Percentiles rank a stretch among this genome's conserved stretches.
These are phyloP conservation scores for Grus americana DNA, from an alignment of 2,113 vertebrate species.

Conservation along the genomic window DNA sequence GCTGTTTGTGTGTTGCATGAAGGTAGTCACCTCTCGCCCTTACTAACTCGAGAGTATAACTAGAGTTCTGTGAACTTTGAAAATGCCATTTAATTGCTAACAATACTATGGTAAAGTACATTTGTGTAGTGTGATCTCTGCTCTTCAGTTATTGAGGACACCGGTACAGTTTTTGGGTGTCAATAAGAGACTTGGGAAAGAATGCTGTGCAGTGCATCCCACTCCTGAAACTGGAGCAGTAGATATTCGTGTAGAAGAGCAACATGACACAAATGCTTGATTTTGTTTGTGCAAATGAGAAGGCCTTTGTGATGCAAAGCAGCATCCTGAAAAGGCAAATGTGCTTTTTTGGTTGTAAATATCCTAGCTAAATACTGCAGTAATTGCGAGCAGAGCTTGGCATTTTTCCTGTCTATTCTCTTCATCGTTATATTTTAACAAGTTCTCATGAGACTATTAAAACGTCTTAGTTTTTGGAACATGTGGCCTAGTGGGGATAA, in stretches of 20 bases:
- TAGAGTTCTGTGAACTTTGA: neutral
- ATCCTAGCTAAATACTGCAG: slow-evolving; percentile 53
- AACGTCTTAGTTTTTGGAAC: slow-evolving; percentile 72
- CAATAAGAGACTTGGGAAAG: neutral
- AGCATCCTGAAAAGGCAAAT: slow-evolving; percentile 59
- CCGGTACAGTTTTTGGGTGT: neutral
- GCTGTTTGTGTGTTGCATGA: neutral
- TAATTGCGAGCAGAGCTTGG: slow-evolving; percentile 70
- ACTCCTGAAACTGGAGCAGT: slow-evolving; percentile 25
- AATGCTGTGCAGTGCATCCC: neutral
- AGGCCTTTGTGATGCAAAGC: slow-evolving; percentile 72
- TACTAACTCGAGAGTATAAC: neutral
- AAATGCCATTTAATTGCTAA: neutral
- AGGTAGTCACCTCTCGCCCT: neutral
- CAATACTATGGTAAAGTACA: neutral
- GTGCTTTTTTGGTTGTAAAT: slow-evolving; percentile 61
- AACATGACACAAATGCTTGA: slow-evolving; percentile 51
- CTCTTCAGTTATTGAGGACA: neutral
- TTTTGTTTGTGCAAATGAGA: slow-evolving; percentile 71
- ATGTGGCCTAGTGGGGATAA: slow-evolving; percentile 66
- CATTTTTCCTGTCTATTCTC: slow-evolving; percentile 66
- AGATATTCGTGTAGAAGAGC: slow-evolving; percentile 50
- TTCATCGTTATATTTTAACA: slow-evolving; percentile 72
- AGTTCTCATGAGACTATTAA: slow-evolving; percentile 74
- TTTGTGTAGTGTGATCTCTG: neutral